phyloP scores from a whole-genome alignment of 1,140 invertebrate genomes.

The Drosophila albomicans region DNA sequence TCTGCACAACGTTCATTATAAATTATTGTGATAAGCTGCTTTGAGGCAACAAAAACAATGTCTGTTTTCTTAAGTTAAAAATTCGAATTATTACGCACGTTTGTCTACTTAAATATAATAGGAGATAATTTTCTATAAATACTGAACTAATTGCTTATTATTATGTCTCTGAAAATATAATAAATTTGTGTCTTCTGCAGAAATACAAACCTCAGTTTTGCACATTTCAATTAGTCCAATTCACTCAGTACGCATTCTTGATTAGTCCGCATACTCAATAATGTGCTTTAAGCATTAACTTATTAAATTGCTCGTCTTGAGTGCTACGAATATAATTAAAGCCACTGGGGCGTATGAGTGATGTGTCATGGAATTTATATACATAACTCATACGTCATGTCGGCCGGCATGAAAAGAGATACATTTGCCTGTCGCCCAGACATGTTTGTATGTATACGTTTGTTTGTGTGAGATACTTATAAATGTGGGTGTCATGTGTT shows the following conservation, averaged over 20 bases:
- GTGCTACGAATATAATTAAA: conserved; percentile 58
- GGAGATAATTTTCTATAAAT: background rate
- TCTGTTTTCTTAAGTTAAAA: background rate
- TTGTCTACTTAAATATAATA: background rate
- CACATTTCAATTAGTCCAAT: background rate
- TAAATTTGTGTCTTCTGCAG: conserved; percentile 10
- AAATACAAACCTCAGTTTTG: conserved; percentile 7
- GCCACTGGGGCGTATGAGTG: conserved; percentile 57
- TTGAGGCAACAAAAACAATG: background rate
- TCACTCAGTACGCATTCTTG: too few species aligned
- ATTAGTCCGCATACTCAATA: background rate
- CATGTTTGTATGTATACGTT: conserved; percentile 19
- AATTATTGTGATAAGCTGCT: conserved; percentile 13
- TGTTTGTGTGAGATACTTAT: conserved; percentile 23
- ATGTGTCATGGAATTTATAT: conserved; percentile 68
- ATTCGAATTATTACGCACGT: background rate
- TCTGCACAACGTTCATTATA: background rate
- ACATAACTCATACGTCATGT: conserved; percentile 76
- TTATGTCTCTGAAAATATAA: conserved; percentile 7
- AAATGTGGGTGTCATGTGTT: conserved; percentile 21
- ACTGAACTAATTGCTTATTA: conserved; percentile 3
- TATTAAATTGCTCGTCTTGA: conserved; percentile 32
- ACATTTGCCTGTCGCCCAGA: conserved; percentile 32
- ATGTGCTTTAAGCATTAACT: conserved; percentile 8
- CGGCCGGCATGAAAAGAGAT: conserved; percentile 38